Evolutionary conservation across 2,113 vertebrate species (phyloP), one percentile per base, ranked within the genome.

Genomic region (Osmerus eperlanus): DNA sequence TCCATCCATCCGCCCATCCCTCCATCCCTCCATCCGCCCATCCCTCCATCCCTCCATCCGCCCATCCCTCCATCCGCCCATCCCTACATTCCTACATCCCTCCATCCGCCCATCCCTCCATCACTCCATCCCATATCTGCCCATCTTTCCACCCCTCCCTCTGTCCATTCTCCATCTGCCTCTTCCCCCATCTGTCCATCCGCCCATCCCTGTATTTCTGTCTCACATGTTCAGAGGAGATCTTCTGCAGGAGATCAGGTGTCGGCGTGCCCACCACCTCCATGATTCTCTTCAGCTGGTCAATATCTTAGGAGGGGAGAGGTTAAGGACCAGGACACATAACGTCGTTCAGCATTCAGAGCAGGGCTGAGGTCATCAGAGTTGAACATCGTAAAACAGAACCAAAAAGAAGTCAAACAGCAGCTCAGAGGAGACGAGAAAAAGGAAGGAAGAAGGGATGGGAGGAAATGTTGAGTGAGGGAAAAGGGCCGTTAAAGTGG

Each of bases 271-370:
- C 97, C 68, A 99, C 96, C 73, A 99, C 92, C 85, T 99, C 97
- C 97, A 99, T 98, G 91, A 99, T 99, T 84, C 96, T 94, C 85
- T 98, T 98, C 72, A 99, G 88, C 62, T 99, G 97, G 89, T 99
- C 96, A 0, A 99, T 98, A 91, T 99, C 97, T 98, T 71, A 62
- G 41, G 4, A 65, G 23, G 36, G 65, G 29, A 55, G 1, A 23
- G 67, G 84, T 92, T 81, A 90, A 92, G 83, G 86, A 11, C 56
- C 29, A 16, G 11, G 8, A 53, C 2, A 60, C 25, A 32, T 19
- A 41, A 19, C 36, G n/a, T 23, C 0, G n/a, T 29, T 15, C 28
- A 15, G 28, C 16, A 32, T 28, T 47, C 8, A 47, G 41, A 12
- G 41, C 41, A 47, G 41, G 41, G 8, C 41, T 47, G 41, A 47